Conservation (phyloP, 2,888 invertebrate genomes). For the Eristalinus sepulchralis region DNA sequence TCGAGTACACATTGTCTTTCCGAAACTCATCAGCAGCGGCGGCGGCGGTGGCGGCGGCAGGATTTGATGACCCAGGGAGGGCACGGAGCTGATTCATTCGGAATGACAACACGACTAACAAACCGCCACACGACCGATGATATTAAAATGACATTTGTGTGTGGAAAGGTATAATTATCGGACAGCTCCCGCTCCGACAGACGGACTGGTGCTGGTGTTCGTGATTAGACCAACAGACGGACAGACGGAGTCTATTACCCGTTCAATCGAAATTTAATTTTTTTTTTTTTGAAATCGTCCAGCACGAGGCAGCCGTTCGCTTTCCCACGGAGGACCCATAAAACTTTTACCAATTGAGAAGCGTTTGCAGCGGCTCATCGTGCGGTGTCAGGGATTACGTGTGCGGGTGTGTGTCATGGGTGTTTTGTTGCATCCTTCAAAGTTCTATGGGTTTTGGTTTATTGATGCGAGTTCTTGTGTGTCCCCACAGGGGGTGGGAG, state of each 20-base stretch:
- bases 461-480: constrained; percentile 39
- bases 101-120: not conserved
- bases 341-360: constrained; percentile 31
- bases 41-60: not conserved
- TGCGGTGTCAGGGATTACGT: not conserved
- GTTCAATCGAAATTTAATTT: constrained; percentile 6
- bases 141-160: constrained; percentile 63
- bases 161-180: constrained; percentile 55
- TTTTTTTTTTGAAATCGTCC: not conserved
- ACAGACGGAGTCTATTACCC: not conserved
- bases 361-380: not conserved
- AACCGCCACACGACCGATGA: constrained; percentile 45
- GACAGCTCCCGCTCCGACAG: not conserved
- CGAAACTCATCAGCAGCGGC: not conserved
- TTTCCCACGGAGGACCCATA: constrained; percentile 40
- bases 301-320: constrained; percentile 20
- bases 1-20: not conserved
- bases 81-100: not conserved
- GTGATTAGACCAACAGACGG: not conserved
- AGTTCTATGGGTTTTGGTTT: constrained; percentile 50
- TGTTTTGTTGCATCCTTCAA: constrained; percentile 54
- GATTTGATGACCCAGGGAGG: not conserved
- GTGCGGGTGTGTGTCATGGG: not conserved
- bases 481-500: not conserved
- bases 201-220: not conserved